Base-by-base conservation (phyloP, 1,140 invertebrate genomes). In the Solenopsis fugax region DNA sequence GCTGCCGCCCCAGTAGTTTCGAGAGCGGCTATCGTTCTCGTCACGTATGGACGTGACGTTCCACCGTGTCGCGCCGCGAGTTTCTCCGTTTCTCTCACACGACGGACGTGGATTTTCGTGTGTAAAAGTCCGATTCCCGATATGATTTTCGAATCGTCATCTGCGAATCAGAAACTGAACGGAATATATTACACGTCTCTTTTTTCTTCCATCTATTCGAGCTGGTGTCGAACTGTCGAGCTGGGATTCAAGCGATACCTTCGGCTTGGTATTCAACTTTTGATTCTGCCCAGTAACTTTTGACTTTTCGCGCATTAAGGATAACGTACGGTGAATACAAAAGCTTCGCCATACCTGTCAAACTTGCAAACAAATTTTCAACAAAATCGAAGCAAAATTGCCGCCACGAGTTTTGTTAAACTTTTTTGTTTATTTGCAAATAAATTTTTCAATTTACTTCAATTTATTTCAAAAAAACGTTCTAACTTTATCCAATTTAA, bases 1-100 rank as follows among this genome's bases (percentile, higher is more conserved):
- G 50, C 29, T 78, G 60, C n/a, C 62, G 62, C 13, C 29, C n/a
- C 52, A 73, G 52, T 29, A 80, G 73, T 76, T 52, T 64, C n/a
- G 77, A 65, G 62, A 65, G 29, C 56, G 65, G 52, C 67, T 48
- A 82, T 82, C 80, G 67, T 84, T 84, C 69, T 48, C 80, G 69
- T 75, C 80, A 75, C 69, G 52, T 75, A 84, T 84, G 69, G 41
- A 60, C 80, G 69, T 69, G 77, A 69, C 64, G 56, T 60, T 60
- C 16, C 37, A 2, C 45, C 54, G 80, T 34, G 67, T 78, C 52
- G 16, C 67, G 67, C 1, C 37, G 18, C 80, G 65, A 73, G 52
- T 73, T 48, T 34, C 65, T 58, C 37, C 12, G 65, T 84, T 73
- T 10, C 54, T 48, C 80, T 2, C n/a, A 9, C 18, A 16, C 48